Evolutionary conservation across 2,888 invertebrate species (phyloP), one percentile per base, ranked within the genome.

Genomic region (Apodemia duryi): DNA sequence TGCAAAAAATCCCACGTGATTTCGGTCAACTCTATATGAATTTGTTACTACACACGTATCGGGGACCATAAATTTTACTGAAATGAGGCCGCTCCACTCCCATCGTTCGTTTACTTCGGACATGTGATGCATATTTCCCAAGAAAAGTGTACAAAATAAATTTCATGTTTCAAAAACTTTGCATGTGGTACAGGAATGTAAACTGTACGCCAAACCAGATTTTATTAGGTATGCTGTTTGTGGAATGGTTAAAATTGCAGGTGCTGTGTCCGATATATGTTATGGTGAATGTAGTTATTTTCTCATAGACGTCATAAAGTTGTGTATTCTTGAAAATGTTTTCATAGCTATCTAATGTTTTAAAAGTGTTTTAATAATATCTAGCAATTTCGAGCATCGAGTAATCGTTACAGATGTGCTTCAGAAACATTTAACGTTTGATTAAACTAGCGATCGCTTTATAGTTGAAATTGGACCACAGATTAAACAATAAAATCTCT

Each of bases 71-170:
- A 54, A 54, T 54, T 54, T 54, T 29, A 28, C 28, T 29, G 28
- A 54, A 52, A 54, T 54, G 54, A 54, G 54, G 54, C 54, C 54
- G 28, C 54, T 54, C 54, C 54, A 43, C 43, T 43, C 43, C 28
- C 10, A 54, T 54, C 54, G 21, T 54, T 54, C 29, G 54, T 54
- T 54, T 54, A 54, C 54, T 28, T 43, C 54, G 29, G 54, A 43
- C 43, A 43, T 10, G 43, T 28, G 7, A 54, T 28, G 29, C 54
- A 54, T 57, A 57, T 32, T 57, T 57, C 29, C 29, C 54, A 54
- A 29, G 54, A 54, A 43, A 54, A 54, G 54, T 54, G 10, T 54
- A 10, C 10, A 10, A 54, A 28, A 54, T 54, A 54, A 54, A 54
- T 54, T 54, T 28, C 54, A 54, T 54, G 54, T 9, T 54, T 54